These are phyloP conservation scores for Lutra lutra DNA, from an alignment of 2,797 vertebrate species.

Conservation along the genomic window DNA sequence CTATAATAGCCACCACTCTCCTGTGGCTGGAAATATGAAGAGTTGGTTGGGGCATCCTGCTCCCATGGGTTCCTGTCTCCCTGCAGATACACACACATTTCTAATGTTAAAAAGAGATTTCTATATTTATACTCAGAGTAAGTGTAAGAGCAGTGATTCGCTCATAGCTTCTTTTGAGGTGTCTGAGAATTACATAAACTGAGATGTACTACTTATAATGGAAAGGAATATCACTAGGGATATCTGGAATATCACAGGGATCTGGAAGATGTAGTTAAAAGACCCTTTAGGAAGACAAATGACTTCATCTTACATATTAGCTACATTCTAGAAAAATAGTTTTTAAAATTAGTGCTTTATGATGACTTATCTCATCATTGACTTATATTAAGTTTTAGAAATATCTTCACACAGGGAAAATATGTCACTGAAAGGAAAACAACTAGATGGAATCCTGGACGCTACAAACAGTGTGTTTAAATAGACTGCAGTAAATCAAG, in stretches of 20 bases:
- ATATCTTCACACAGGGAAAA: not conserved
- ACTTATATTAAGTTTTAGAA: slow-evolving; percentile 9
- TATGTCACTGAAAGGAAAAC: not conserved
- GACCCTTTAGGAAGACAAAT: not conserved
- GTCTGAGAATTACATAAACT: not conserved
- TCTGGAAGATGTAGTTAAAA: not conserved
- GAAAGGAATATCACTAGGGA: not conserved
- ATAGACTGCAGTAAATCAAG: not conserved
- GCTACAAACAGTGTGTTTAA: not conserved
- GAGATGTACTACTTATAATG: not conserved
- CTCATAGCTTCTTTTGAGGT: not conserved
- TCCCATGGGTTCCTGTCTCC: not conserved
- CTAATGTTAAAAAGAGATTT: not conserved
- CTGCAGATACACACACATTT: not conserved
- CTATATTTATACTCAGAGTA: not conserved
- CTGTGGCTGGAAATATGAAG: not conserved
- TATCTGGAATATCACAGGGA: not conserved
- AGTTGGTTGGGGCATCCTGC: not conserved
- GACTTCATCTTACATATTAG: not conserved
- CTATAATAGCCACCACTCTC: not conserved
- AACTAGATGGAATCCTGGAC: not conserved
- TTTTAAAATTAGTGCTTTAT: not conserved
- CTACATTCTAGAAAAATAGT: not conserved
- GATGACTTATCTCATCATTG: not conserved
- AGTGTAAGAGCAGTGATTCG: not conserved